Conservation (phyloP, 2,888 invertebrate species). For the Zygogramma bicolorata region DNA sequence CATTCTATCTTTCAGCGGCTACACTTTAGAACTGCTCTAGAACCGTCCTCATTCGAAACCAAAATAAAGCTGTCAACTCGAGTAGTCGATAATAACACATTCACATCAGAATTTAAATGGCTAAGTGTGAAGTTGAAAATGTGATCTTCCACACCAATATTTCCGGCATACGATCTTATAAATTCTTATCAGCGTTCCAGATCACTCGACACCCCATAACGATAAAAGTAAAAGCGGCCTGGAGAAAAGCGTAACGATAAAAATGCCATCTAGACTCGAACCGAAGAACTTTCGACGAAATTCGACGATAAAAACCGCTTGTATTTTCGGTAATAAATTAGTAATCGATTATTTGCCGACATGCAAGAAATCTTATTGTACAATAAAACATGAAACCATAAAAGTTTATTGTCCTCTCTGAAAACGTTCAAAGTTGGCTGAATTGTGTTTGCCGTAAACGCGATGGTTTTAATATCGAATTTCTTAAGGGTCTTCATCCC, state of each 20-base stretch:
- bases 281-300: neutral
- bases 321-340: neutral
- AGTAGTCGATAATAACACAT: too few relatives aligned
- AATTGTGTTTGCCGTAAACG: neutral
- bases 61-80: too few relatives aligned
- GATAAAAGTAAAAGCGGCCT: neutral
- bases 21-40: too few relatives aligned
- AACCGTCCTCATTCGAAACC: too few relatives aligned
- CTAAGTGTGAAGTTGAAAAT: too few relatives aligned
- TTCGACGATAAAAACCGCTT: neutral
- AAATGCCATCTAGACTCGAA: neutral
- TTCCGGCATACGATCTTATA: too few relatives aligned
- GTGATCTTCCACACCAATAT: too few relatives aligned
- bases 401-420: neutral
- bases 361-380: neutral
- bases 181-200: neutral
- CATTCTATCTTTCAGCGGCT: too few relatives aligned
- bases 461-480: neutral
- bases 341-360: neutral
- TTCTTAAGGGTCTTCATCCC: too few relatives aligned
- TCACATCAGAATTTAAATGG: too few relatives aligned
- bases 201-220: neutral
- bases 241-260: neutral
- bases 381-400: constrained; percentile 10
- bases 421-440: neutral